A percentile compares a stretch with the other conserved stretches of the same genome.
These are phyloP conservation scores for Platalea minor DNA, from an alignment of 2,797 vertebrate species.

Conservation along the genomic window DNA sequence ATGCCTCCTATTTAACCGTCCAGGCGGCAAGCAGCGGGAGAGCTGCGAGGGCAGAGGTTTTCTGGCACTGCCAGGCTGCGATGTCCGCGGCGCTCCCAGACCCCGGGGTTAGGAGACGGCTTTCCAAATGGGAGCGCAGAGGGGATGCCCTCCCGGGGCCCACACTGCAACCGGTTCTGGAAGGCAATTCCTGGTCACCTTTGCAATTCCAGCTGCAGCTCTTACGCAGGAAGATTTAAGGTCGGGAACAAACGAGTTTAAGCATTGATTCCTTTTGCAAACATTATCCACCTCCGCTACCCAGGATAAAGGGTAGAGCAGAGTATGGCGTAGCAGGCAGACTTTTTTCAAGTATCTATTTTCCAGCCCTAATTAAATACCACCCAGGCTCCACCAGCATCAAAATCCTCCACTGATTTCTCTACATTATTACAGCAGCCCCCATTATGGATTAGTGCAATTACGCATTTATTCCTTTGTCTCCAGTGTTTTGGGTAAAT, in stretches of 20 bases:
- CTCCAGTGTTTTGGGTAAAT: neutral
- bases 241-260: neutral
- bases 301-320: neutral
- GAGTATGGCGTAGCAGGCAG: neutral
- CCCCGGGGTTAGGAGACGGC: fast-evolving
- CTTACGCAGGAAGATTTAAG: fast-evolving
- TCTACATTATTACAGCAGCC: neutral
- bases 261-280: neutral
- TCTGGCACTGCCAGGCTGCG: neutral
- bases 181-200: neutral
- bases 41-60: neutral
- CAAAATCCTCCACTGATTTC: neutral
- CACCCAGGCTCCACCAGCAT: neutral
- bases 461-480: neutral
- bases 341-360: neutral
- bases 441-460: neutral
- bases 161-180: neutral
- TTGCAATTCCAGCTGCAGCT: neutral
- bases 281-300: fast-evolving
- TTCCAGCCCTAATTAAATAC: neutral
- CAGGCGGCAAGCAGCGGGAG: neutral
- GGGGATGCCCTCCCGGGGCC: neutral
- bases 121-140: neutral
- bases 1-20: neutral
- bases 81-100: fast-evolving